Evolutionary conservation across 2,797 vertebrate species (phyloP).

Genomic region (Myoxocephalus aenaeus): DNA sequence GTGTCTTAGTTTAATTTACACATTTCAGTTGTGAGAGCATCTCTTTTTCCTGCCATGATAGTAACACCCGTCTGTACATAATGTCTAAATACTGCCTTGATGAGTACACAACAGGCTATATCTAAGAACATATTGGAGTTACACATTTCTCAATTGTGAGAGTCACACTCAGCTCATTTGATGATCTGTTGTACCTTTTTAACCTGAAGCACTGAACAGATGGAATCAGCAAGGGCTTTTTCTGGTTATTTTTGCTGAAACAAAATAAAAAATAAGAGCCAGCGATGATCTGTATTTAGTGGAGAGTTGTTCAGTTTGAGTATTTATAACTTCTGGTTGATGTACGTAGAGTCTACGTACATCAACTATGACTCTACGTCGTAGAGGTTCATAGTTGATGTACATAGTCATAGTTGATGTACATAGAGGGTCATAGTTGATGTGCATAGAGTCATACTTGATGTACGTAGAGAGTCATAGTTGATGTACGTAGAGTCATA

Average conservation of each 20-base stretch:
- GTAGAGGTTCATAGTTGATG: no score
- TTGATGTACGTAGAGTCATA: no score
- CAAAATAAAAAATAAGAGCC: slow-evolving; percentile 20
- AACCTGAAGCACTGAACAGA: slow-evolving; percentile 43
- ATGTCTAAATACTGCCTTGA: slow-evolving; percentile 13
- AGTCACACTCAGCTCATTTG: slow-evolving; percentile 20
- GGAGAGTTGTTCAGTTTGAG: slow-evolving; percentile 36
- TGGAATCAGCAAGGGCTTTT: slow-evolving; percentile 31
- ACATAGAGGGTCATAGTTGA: no score
- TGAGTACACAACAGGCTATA: slow-evolving; percentile 14
- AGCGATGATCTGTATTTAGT: slow-evolving; percentile 33
- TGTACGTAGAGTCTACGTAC: no score
- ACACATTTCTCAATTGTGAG: slow-evolving; percentile 4
- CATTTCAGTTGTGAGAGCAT: not conserved
- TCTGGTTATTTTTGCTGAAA: slow-evolving; percentile 30
- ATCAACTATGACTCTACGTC: no score
- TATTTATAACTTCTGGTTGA: slow-evolving; percentile 31
- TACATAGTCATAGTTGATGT: no score
- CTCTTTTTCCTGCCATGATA: not conserved
- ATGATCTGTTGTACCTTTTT: slow-evolving; percentile 47
- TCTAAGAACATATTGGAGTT: slow-evolving; percentile 11
- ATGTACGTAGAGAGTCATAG: no score
- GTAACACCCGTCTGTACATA: not conserved
- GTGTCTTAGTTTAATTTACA: slow-evolving; percentile 1
- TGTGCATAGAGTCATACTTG: no score